Evolutionary conservation across 64 coral and sea anemone genomes (phyloP).

Genomic region (Stylophora pistillata): DNA sequence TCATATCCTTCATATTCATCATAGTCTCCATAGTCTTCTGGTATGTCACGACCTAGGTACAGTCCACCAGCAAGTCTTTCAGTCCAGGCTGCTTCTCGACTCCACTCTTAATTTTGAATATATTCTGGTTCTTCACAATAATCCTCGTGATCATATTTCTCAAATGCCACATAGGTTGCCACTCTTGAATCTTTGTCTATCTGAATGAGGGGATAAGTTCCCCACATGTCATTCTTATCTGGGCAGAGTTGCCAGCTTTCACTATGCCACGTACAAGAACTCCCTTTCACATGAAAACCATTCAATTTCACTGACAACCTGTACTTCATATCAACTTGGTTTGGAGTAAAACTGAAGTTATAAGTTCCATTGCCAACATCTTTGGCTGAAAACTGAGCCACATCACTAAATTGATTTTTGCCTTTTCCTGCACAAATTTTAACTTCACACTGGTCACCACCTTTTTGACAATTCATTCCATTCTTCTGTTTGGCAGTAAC

Average conservation of each 20-base stretch:
- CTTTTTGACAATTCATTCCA: conserved; percentile 22
- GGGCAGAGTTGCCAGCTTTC: neutral
- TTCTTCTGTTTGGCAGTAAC: conserved; percentile 52
- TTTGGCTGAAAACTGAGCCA: neutral
- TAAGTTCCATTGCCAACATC: conserved; percentile 67
- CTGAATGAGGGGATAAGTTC: neutral
- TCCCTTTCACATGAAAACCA: conserved; percentile 52
- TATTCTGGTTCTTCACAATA: neutral
- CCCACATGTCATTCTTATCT: neutral
- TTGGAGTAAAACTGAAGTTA: conserved; percentile 50
- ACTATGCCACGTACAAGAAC: conserved; percentile 2
- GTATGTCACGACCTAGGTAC: no score
- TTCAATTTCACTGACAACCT: conserved; percentile 55
- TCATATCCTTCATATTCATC: neutral
- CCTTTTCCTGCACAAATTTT: conserved; percentile 22
- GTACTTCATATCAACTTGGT: conserved; percentile 12
- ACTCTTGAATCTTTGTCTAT: neutral
- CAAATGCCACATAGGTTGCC: neutral
- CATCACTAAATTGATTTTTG: conserved; percentile 10
- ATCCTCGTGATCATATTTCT: neutral
- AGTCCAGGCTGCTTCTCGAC: no score
- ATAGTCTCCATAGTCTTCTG: neutral
- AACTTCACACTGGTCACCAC: conserved; percentile 58
- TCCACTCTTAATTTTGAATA: no score
- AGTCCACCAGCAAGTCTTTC: no score